Conservation (phyloP, 2,113 vertebrate species). For the Actinemys pallida region DNA sequence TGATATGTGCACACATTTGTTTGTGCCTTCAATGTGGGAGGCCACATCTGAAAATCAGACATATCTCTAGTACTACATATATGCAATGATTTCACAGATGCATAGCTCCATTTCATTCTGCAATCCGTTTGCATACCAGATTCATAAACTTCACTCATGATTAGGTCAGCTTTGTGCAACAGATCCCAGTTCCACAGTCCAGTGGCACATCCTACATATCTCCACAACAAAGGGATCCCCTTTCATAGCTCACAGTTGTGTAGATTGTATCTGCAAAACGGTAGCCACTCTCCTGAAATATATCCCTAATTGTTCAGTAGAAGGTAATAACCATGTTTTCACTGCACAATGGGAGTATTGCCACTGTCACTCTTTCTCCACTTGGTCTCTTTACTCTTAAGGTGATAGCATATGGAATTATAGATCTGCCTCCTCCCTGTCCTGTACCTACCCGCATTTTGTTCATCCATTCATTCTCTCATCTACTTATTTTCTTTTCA, state of each 20-base stretch:
- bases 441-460: too few species aligned
- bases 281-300: neutral
- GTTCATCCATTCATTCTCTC: too few species aligned
- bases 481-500: too few species aligned
- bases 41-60: neutral
- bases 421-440: too few species aligned
- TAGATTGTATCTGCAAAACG: slow-evolving; percentile 23
- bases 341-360: neutral
- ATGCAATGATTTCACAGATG: neutral
- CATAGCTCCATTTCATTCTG: neutral
- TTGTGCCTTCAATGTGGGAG: neutral
- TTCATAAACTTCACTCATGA: neutral
- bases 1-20: neutral
- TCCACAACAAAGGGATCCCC: neutral
- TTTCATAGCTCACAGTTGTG: neutral
- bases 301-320: neutral
- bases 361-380: neutral
- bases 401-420: too few species aligned
- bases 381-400: neutral
- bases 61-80: neutral
- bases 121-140: neutral
- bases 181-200: neutral
- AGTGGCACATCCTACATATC: neutral
- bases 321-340: neutral
- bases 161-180: neutral